Base-by-base conservation (phyloP, 30 jellyfish, hydroid and myxozoan species). In the Cassiopea andromeda region DNA sequence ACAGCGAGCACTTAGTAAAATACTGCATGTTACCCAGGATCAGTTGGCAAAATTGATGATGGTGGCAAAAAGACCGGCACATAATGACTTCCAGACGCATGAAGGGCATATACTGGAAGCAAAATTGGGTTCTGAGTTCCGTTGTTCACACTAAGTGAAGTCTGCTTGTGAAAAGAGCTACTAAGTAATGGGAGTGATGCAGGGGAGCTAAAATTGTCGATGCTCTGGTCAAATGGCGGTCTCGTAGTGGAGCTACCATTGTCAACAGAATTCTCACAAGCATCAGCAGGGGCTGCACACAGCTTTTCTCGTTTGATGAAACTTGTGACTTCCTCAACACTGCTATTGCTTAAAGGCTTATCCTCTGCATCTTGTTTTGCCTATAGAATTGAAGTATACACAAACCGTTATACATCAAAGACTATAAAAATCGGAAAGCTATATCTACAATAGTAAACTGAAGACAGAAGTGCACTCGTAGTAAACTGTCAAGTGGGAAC, bases 31-130 rank as follows among this genome's bases (percentile, higher is more conserved):
- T 54, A 54, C 12, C 64, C 44, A 4, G 88, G 19, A n/a, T 13
- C 67, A 44, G 86, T 17, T 2, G 88, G 81, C 19, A 80, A 67
- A 4, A 88, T 76, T 15, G 89, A 75, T 1, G 85, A 27, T 13
- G 95, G 95, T 8, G 95, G 95, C 54, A 88, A 47, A 15, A 88
- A 48, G 27, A 88, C 95, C 2, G 95, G 95, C 27, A 88, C 95
- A 47, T 88, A 88, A 46, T 79, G 95, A 1, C 91, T 77, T 0
- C 95, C 95, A 77, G 95, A 88, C n/a, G 95, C 90, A 68, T 88
- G 95, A 1, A 88, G 48, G 60, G 91, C 95, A 71, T 88, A 88
- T 14, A 82, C 95, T 1, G 95, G 95, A 10, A 88, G 13, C 69
- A 88, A 44, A 48, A 88, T 57, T 16, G 95, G 95, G 60, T 48